These are phyloP conservation scores for Damaliscus lunatus DNA, from an alignment of 2,113 vertebrate genomes.

Conservation along the genomic window DNA sequence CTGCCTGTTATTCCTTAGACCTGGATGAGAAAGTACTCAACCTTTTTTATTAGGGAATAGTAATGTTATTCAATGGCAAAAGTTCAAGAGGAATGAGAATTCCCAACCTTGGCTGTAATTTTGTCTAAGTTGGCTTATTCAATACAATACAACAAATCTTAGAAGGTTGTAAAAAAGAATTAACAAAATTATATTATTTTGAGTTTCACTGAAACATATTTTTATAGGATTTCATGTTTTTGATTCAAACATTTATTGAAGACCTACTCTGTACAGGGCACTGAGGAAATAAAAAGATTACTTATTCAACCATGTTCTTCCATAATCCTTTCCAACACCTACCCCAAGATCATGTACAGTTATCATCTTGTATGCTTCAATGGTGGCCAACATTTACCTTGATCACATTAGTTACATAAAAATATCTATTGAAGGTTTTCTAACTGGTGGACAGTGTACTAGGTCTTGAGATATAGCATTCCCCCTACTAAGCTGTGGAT, in stretches of 20 bases:
- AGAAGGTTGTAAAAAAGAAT: not conserved
- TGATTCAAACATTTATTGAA: not conserved
- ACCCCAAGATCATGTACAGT: not conserved
- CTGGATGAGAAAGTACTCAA: not conserved
- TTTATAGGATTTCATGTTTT: conserved; percentile 24
- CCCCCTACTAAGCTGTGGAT: not conserved
- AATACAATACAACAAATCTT: not conserved
- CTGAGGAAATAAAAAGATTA: not conserved
- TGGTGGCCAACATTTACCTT: not conserved
- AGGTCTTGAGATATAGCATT: not conserved
- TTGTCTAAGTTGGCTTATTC: not conserved
- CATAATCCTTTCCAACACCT: not conserved
- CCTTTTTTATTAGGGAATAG: not conserved
- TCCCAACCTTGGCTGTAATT: not conserved
- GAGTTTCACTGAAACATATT: not conserved
- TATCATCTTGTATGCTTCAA: not conserved
- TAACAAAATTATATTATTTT: not conserved
- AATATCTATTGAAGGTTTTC: not conserved
- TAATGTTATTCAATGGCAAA: not conserved
- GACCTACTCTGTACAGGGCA: not conserved
- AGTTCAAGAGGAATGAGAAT: not conserved
- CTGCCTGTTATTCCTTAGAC: conserved; percentile 1
- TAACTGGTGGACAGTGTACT: not conserved
- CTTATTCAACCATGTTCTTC: not conserved
- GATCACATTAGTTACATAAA: not conserved